These are phyloP conservation scores for Stenopsyche tienmushanensis DNA, from an alignment of 1,140 invertebrate species.

Conservation along the genomic window DNA sequence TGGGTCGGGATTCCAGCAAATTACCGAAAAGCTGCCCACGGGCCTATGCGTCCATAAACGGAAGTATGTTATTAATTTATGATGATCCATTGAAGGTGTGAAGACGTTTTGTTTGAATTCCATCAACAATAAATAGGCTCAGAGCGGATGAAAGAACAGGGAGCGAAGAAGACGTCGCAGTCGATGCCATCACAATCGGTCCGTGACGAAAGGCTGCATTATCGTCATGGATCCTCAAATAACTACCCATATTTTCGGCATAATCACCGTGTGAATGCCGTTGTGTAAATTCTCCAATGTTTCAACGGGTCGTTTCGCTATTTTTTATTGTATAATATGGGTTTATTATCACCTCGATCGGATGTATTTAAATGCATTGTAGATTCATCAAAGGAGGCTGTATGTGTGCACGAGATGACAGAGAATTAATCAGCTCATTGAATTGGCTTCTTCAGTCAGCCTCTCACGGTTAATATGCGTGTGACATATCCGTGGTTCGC, in stretches of 20 bases:
- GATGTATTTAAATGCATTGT: no score
- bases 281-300: neutral
- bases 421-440: constrained; percentile 14
- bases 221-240: neutral
- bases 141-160: no score
- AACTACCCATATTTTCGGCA: neutral
- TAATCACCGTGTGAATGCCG: constrained; percentile 3
- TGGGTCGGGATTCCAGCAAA: constrained; percentile 19
- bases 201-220: neutral
- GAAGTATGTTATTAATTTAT: constrained; percentile 34
- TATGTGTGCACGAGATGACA: neutral
- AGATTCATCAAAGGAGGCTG: no score
- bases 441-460: constrained; percentile 9
- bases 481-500: constrained; percentile 11
- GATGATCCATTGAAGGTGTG: constrained; percentile 17
- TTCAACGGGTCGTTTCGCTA: no score
- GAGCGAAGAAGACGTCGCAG: no score
- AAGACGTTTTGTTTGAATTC: constrained; percentile 9
- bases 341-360: no score
- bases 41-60: constrained; percentile 14
- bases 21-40: constrained; percentile 20
- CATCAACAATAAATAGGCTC: no score
- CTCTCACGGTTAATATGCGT: neutral
- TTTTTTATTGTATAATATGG: no score
- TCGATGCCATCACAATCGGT: neutral